Percentiles rank a stretch among this genome's conserved stretches.
phyloP scores from a whole-genome alignment of 2,888 invertebrate genomes.

The Entomobrya multifasciata region DNA sequence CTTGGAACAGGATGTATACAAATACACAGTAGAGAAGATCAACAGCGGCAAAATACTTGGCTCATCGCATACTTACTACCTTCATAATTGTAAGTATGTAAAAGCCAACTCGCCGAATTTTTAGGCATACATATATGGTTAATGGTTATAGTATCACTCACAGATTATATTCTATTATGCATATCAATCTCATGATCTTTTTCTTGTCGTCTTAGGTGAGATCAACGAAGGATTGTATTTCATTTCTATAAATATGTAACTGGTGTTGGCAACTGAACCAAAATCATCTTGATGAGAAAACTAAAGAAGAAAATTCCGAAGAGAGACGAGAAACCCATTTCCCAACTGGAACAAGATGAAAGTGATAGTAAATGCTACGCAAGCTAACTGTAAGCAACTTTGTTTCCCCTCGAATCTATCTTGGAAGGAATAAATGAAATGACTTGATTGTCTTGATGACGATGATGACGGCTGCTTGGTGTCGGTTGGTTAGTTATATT shows the following conservation, averaged over 20 bases:
- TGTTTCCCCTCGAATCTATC: conserved; percentile 60
- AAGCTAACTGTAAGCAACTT: not conserved
- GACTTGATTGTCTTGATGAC: conserved; percentile 74
- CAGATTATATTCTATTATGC: not conserved
- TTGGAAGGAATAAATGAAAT: conserved; percentile 75
- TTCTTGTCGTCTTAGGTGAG: conserved; percentile 51
- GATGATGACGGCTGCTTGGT: conserved; percentile 47
- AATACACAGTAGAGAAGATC: conserved; percentile 20
- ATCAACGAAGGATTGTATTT: conserved; percentile 51
- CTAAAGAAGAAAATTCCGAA: conserved; percentile 53
- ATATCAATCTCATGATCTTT: conserved; percentile 38
- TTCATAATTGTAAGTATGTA: too few relatives aligned
- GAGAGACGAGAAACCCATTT: conserved; percentile 7
- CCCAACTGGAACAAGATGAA: conserved; percentile 22
- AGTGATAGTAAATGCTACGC: not conserved
- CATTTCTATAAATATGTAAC: conserved; percentile 64
- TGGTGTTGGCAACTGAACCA: conserved; percentile 69
- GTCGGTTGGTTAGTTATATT: not conserved
- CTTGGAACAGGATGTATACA: not conserved
- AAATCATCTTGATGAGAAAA: conserved; percentile 47
- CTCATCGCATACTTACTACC: conserved; percentile 22
- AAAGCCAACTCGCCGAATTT: too few relatives aligned
- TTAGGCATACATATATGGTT: too few relatives aligned
- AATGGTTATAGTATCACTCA: too few relatives aligned
- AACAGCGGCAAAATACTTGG: conserved; percentile 51